Evolutionary conservation across 2,113 vertebrate genomes (phyloP).

Genomic region (Cryptotis parvus): DNA sequence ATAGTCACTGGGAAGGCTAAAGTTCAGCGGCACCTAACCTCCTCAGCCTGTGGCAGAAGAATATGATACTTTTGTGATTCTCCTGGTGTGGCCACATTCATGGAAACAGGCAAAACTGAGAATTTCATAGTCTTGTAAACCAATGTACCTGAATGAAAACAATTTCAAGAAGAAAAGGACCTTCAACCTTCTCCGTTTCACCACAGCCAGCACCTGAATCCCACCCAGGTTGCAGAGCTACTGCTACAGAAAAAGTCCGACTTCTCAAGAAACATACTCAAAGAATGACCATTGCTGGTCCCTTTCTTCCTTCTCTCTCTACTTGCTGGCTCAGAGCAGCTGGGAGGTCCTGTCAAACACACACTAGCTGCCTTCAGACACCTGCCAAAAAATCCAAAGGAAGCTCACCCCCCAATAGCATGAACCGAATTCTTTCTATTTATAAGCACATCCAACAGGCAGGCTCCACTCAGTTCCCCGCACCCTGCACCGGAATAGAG

Average conservation of each 20-base stretch:
- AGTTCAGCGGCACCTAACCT: background rate
- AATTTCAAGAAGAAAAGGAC: background rate
- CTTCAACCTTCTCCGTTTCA: background rate
- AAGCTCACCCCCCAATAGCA: constrained; percentile 20
- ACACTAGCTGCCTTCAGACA: constrained; percentile 44
- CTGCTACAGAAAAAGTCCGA: background rate
- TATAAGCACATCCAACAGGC: constrained; percentile 75
- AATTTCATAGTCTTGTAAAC: too few relatives aligned
- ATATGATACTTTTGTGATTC: too few relatives aligned
- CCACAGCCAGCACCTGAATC: background rate
- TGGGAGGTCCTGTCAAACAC: constrained; percentile 43
- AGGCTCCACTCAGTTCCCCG: constrained; percentile 69
- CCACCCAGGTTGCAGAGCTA: background rate
- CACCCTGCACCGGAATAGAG: constrained; percentile 76
- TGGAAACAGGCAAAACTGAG: too few relatives aligned
- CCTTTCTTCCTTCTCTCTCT: background rate
- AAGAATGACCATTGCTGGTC: background rate
- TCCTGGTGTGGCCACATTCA: too few relatives aligned
- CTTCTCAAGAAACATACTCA: background rate
- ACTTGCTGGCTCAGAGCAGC: constrained; percentile 37
- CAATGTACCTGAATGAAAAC: too few relatives aligned
- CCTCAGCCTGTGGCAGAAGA: too few relatives aligned
- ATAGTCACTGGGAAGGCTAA: background rate
- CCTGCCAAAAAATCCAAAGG: constrained; percentile 17
- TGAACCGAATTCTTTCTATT: constrained; percentile 72